These are phyloP conservation scores for Mythimna pallens DNA, from an alignment of 2,888 invertebrate genomes.

Conservation along the genomic window DNA sequence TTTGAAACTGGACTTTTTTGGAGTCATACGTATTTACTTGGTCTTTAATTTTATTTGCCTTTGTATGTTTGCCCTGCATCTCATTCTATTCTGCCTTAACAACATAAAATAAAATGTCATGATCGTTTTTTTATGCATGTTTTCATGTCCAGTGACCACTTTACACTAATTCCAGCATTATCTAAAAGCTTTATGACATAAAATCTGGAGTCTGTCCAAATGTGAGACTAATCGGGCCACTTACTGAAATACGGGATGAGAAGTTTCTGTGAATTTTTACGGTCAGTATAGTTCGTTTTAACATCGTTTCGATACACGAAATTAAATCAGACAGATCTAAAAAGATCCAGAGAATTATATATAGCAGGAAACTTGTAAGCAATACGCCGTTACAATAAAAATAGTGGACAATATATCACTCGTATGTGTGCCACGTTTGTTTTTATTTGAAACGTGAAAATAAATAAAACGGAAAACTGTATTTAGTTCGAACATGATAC, in stretches of 20 bases:
- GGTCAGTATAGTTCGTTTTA: constrained; percentile 48
- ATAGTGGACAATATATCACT: constrained; percentile 48
- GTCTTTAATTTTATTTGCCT: not conserved
- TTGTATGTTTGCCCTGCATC: not conserved
- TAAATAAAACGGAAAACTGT: constrained; percentile 35
- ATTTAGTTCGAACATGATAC: constrained; percentile 32
- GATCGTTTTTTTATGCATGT: constrained; percentile 18
- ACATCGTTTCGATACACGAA: constrained; percentile 44
- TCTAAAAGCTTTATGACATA: constrained; percentile 45
- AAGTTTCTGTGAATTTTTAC: constrained; percentile 36
- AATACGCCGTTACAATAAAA: constrained; percentile 46
- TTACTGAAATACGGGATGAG: constrained; percentile 25
- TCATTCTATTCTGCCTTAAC: not conserved
- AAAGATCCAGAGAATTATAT: constrained; percentile 26
- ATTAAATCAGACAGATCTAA: constrained; percentile 43
- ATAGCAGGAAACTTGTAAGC: constrained; percentile 38
- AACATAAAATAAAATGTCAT: constrained; percentile 6
- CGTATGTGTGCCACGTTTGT: constrained; percentile 37
- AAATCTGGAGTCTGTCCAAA: constrained; percentile 58
- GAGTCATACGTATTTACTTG: not conserved
- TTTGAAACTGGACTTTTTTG: not conserved
- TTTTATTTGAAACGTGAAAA: constrained; percentile 40
- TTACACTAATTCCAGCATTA: constrained; percentile 39
- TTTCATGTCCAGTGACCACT: constrained; percentile 8
- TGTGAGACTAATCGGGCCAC: constrained; percentile 22